Conservation (phyloP, 2,888 invertebrate species). For the Lumbricus terrestris region DNA sequence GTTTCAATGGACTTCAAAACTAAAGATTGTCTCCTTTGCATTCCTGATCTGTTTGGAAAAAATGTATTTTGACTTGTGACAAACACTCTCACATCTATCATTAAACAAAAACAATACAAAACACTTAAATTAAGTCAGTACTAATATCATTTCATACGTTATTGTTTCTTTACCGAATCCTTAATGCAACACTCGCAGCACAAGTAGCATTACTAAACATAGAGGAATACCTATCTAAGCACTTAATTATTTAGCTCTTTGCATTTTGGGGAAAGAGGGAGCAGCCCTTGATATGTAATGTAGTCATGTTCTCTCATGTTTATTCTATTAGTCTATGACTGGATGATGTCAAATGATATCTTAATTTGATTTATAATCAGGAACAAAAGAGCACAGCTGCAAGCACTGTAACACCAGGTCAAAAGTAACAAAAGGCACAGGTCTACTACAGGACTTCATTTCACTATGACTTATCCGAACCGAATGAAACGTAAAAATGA, state of each 20-base stretch:
- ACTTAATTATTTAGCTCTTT: background rate
- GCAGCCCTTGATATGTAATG: background rate
- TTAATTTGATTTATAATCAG: background rate
- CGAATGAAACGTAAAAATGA: background rate
- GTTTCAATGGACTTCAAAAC: background rate
- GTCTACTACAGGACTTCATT: background rate
- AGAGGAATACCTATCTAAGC: background rate
- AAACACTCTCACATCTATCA: background rate
- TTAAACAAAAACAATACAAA: background rate
- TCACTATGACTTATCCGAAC: no score
- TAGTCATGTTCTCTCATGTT: background rate
- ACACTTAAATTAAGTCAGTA: background rate
- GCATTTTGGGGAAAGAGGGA: background rate
- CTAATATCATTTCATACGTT: background rate
- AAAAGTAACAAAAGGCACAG: background rate
- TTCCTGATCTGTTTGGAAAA: background rate
- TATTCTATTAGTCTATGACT: background rate
- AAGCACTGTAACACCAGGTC: background rate
- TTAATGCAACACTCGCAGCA: background rate
- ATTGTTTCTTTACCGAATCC: background rate
- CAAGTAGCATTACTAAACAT: background rate
- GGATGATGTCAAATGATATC: no score
- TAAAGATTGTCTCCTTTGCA: background rate
- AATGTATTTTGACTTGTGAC: background rate
- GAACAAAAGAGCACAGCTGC: background rate